A percentile compares a stretch with the other conserved stretches of the same genome.
Conservation (phyloP, 1,140 invertebrate species). For the Ptiloglossa arizonensis region DNA sequence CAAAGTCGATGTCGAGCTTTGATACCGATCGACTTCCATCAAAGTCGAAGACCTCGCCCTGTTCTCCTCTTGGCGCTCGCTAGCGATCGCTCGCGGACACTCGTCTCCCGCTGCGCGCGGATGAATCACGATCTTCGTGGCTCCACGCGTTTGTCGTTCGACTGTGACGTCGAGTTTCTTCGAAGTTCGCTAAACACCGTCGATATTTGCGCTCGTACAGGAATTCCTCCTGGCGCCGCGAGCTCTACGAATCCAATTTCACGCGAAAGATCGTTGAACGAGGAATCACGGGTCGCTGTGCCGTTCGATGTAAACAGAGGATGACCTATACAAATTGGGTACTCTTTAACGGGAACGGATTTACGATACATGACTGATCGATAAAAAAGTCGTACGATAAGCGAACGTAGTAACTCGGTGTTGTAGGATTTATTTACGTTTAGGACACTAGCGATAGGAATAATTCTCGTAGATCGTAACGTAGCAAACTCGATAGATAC, state of each 20-base stretch:
- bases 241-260: neutral
- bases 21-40: conserved; percentile 58
- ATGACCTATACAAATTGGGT: too few relatives aligned
- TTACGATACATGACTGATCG: too few relatives aligned
- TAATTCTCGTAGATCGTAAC: too few relatives aligned
- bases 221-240: neutral
- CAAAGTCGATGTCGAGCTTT: conserved; percentile 52
- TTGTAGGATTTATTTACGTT: too few relatives aligned
- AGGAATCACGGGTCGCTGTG: too few relatives aligned
- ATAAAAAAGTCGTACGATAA: too few relatives aligned
- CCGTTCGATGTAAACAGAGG: too few relatives aligned
- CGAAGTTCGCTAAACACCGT: neutral
- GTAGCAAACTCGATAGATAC: neutral
- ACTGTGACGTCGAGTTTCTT: neutral
- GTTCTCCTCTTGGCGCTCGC: neutral
- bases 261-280: neutral
- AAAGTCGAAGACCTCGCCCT: conserved; percentile 53
- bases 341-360: too few relatives aligned
- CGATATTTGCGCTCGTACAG: neutral
- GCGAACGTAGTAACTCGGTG: too few relatives aligned
- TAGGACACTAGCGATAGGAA: too few relatives aligned
- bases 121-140: conserved; percentile 36
- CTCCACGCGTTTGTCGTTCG: conserved; percentile 15
- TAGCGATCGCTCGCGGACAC: too few relatives aligned
- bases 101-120: conserved; percentile 29